Percentiles rank a stretch among this genome's conserved stretches.
These are phyloP conservation scores for Sphenopsis melanotis DNA, from an alignment of 2,797 vertebrate genomes.

Conservation along the genomic window DNA sequence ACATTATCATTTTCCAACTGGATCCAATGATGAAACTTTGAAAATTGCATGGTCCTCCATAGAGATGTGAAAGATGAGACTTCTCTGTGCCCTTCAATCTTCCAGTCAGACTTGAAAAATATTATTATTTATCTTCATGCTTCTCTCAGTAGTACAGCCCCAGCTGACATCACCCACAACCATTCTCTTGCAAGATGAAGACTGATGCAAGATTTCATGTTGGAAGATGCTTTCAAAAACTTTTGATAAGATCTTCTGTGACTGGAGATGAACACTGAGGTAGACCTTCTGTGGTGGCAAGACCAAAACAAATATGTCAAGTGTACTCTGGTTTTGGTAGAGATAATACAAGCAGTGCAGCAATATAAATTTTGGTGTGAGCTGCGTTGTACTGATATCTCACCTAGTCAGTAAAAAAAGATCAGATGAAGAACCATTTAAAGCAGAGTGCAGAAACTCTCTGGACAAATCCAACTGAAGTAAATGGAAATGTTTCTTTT, in stretches of 20 bases:
- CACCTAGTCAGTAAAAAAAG: neutral
- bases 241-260: neutral
- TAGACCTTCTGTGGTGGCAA: neutral
- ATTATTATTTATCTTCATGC: neutral
- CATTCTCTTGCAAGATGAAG: neutral
- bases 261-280: neutral
- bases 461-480: neutral
- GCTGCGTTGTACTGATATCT: neutral
- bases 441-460: neutral
- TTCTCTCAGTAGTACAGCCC: neutral
- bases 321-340: neutral
- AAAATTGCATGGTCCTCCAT: neutral
- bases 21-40: neutral
- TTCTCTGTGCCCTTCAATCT: neutral
- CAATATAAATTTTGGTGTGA: neutral
- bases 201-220: neutral
- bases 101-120: neutral
- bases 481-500: neutral
- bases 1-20: neutral
- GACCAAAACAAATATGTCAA: neutral
- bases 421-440: neutral
- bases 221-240: neutral
- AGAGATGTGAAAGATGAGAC: neutral
- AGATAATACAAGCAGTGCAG: neutral
- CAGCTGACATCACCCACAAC: neutral